These are phyloP conservation scores for Procambarus clarkii DNA, from an alignment of 1,140 invertebrate species.

Conservation along the genomic window DNA sequence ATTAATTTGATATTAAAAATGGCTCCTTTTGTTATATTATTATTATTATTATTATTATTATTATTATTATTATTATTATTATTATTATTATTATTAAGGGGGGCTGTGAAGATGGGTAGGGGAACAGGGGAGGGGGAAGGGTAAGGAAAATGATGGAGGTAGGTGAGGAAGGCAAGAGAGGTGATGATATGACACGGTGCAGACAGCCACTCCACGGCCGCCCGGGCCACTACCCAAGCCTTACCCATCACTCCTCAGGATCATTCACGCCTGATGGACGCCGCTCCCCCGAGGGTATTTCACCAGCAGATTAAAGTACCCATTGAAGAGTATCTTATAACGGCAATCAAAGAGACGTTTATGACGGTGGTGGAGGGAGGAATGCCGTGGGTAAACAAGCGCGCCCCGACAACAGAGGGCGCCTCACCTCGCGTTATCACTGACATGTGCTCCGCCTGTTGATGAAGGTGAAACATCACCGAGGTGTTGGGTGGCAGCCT, in stretches of 20 bases:
- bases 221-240: neutral
- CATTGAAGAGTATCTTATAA: slow-evolving; percentile 39
- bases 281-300: slow-evolving; percentile 26
- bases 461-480: slow-evolving; percentile 54
- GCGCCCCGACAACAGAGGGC: slow-evolving; percentile 37
- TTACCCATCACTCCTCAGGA: neutral
- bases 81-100: no score
- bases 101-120: no score
- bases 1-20: no score
- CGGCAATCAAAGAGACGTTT: slow-evolving; percentile 21
- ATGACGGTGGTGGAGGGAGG: slow-evolving; percentile 26
- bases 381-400: slow-evolving; percentile 53
- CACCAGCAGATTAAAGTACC: slow-evolving; percentile 21
- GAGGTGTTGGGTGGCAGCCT: slow-evolving; percentile 14
- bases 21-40: no score
- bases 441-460: slow-evolving; percentile 60
- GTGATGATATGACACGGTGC: slow-evolving; percentile 10
- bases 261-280: slow-evolving; percentile 9
- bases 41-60: no score
- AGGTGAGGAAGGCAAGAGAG: slow-evolving; percentile 11
- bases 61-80: no score
- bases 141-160: slow-evolving; percentile 13
- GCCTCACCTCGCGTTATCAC: slow-evolving; percentile 54
- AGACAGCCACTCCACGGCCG: slow-evolving; percentile 21
- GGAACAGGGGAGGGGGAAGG: neutral